A percentile compares a stretch with the other conserved stretches of the same genome.
Evolutionary conservation across 1,140 invertebrate genomes (phyloP).

Genomic region (Helicoverpa zea): DNA sequence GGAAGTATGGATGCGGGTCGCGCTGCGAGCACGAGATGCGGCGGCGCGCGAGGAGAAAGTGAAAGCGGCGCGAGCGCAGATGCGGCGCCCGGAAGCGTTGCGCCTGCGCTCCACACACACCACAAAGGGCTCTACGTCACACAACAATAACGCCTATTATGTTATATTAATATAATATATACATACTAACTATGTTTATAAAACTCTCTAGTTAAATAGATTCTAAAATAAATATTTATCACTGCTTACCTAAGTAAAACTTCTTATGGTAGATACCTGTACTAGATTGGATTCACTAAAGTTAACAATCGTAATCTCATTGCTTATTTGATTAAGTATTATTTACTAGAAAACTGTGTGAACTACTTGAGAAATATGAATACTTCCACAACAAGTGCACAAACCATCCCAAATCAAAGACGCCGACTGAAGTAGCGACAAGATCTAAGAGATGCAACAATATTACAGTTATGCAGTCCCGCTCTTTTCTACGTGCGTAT

Average conservation of each 20-base stretch:
- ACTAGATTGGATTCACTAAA: not conserved
- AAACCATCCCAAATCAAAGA: not conserved
- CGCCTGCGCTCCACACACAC: constrained; percentile 65
- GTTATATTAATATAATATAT: constrained; percentile 27
- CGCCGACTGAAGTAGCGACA: not conserved
- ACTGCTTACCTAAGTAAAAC: constrained; percentile 24
- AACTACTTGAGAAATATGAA: not conserved
- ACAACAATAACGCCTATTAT: constrained; percentile 32
- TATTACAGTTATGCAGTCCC: not conserved
- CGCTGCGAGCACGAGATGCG: constrained; percentile 76
- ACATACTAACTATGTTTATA: not conserved
- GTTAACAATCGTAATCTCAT: not conserved
- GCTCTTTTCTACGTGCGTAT: too few species aligned
- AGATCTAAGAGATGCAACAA: not conserved
- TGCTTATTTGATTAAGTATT: not conserved
- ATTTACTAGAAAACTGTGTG: not conserved
- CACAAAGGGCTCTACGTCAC: constrained; percentile 74
- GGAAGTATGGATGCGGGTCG: constrained; percentile 71
- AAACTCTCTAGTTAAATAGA: constrained; percentile 2
- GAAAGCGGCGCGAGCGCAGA: constrained; percentile 82
- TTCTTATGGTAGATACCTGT: constrained; percentile 1
- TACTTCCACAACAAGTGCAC: not conserved
- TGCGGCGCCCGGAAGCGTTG: constrained; percentile 81
- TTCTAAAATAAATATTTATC: constrained; percentile 8
- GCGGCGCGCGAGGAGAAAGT: constrained; percentile 80